phyloP scores from a whole-genome alignment of 2,888 invertebrate genomes.

The Drosophila antonietae region DNA sequence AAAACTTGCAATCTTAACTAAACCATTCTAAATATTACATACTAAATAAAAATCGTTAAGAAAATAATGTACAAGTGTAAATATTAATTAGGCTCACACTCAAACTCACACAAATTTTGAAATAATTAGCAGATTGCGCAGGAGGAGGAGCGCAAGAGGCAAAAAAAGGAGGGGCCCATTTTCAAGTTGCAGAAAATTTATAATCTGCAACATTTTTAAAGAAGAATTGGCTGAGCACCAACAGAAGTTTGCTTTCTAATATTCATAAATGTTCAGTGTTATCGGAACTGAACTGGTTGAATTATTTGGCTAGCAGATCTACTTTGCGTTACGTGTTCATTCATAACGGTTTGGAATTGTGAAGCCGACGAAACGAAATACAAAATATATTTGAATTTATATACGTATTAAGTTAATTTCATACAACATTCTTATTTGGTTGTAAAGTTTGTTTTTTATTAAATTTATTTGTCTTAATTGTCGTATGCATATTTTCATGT shows the following conservation, averaged over 20 bases:
- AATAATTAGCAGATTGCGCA: slow-evolving; percentile 12
- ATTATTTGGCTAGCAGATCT: background rate
- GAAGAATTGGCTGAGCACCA: background rate
- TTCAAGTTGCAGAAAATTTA: background rate
- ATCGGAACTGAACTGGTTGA: slow-evolving; percentile 2
- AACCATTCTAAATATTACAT: slow-evolving; percentile 30
- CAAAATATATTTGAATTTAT: background rate
- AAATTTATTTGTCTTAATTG: slow-evolving; percentile 57
- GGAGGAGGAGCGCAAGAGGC: slow-evolving; percentile 12
- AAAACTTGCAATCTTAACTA: slow-evolving; percentile 30
- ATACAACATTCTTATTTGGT: slow-evolving; percentile 8
- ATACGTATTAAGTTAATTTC: background rate
- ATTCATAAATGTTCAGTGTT: slow-evolving; percentile 15
- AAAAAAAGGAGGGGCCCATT: background rate
- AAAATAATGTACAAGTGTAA: slow-evolving; percentile 28
- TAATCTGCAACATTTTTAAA: slow-evolving; percentile 17
- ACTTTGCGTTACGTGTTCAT: slow-evolving; percentile 4
- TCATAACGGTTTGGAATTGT: background rate
- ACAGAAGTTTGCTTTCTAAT: background rate
- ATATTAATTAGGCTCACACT: slow-evolving; percentile 12
- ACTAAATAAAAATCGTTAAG: background rate
- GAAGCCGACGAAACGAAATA: background rate
- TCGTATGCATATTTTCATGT: slow-evolving; percentile 46
- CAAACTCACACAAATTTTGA: slow-evolving; percentile 23
- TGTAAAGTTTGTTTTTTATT: slow-evolving; percentile 50